Conservation (phyloP, 2,888 invertebrate species). For the Lypha dubia region DNA sequence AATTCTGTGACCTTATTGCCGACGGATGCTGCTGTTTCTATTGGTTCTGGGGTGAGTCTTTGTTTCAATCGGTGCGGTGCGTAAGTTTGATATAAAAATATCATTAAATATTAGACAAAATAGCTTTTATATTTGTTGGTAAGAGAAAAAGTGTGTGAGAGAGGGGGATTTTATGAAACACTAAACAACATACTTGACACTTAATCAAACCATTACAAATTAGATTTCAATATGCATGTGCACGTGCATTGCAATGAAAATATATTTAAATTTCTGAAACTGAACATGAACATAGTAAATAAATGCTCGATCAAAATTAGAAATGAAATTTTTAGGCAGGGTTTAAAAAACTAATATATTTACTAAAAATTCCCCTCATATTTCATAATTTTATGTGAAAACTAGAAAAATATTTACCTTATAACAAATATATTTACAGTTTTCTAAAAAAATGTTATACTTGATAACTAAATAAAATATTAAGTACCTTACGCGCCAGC, state of each 20-base stretch:
- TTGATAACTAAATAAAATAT: too few relatives aligned
- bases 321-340: too few relatives aligned
- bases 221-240: conserved; percentile 50
- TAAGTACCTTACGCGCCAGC: too few relatives aligned
- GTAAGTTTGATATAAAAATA: conserved; percentile 44
- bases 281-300: too few relatives aligned
- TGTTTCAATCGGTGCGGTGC: conserved; percentile 29
- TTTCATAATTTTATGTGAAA: too few relatives aligned
- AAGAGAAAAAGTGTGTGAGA: conserved; percentile 3
- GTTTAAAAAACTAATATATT: too few relatives aligned
- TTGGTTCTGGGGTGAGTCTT: too few relatives aligned
- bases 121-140: conserved; percentile 30
- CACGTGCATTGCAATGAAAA: neutral
- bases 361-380: too few relatives aligned
- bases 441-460: too few relatives aligned
- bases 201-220: conserved; percentile 70
- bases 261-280: neutral
- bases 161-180: conserved; percentile 31
- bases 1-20: conserved; percentile 33
- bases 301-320: too few relatives aligned
- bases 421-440: too few relatives aligned
- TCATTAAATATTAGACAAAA: conserved; percentile 52
- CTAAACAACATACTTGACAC: conserved; percentile 59
- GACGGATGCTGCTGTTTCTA: conserved; percentile 24
- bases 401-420: too few relatives aligned